These are phyloP conservation scores for Passerculus sandwichensis DNA, from an alignment of 2,797 vertebrate species.

Conservation along the genomic window DNA sequence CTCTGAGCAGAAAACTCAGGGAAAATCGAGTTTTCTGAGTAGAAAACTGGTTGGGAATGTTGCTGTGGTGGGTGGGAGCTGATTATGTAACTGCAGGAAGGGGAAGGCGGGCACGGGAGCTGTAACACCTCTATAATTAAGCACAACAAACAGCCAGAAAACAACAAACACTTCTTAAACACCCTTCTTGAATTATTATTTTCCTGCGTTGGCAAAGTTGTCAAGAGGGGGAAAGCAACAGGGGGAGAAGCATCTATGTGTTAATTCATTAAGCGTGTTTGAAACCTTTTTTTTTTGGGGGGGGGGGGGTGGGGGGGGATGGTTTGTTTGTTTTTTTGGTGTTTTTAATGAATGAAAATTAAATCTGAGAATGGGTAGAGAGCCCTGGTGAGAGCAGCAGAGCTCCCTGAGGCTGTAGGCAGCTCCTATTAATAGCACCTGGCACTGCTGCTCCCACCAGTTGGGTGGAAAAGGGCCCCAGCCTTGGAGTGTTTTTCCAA, in stretches of 20 bases:
- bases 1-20: background rate
- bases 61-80: background rate
- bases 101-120: conserved; percentile 25
- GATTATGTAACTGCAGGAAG: conserved; percentile 14
- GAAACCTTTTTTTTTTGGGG: background rate
- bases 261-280: background rate
- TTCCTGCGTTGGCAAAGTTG: background rate
- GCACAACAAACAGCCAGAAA: conserved; percentile 9
- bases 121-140: conserved; percentile 51
- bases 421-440: conserved; percentile 12
- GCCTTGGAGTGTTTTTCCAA: background rate
- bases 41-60: background rate
- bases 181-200: background rate
- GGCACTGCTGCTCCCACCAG: background rate
- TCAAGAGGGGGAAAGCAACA: background rate
- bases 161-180: conserved; percentile 3
- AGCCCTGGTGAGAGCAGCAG: background rate
- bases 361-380: background rate
- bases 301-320: too few species aligned
- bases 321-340: background rate
- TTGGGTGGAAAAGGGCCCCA: background rate
- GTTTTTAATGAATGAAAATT: conserved; percentile 42
- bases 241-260: background rate
- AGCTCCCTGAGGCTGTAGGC: background rate
- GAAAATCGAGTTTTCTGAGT: background rate